Evolutionary conservation across 2,113 vertebrate genomes (phyloP).

Genomic region (Potamarius usumacintae): DNA sequence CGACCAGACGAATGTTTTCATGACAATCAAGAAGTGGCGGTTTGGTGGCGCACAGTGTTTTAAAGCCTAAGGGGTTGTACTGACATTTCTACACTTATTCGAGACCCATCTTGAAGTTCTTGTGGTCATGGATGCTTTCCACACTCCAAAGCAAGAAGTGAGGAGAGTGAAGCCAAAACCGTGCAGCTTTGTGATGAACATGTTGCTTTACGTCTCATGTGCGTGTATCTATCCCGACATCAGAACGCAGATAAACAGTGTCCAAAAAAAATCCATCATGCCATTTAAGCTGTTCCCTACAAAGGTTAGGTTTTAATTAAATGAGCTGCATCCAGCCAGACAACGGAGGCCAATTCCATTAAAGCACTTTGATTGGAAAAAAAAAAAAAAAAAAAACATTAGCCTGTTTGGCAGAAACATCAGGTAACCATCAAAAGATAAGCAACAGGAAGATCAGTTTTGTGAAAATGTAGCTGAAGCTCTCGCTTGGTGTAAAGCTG

Average conservation of each 20-base stretch:
- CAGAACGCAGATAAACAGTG: neutral
- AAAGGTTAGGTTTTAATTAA: neutral
- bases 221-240: neutral
- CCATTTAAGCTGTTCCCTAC: neutral
- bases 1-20: constrained; percentile 54
- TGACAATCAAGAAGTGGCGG: constrained; percentile 40
- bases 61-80: neutral
- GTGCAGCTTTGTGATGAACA: neutral
- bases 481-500: constrained; percentile 16
- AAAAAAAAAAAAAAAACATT: neutral
- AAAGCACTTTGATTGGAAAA: constrained; percentile 40
- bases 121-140: neutral
- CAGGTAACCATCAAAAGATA: neutral
- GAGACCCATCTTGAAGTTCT: neutral
- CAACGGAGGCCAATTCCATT: neutral
- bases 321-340: neutral
- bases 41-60: neutral
- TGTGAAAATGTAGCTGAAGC: constrained; percentile 12
- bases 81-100: neutral
- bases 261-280: neutral
- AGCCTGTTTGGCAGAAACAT: neutral
- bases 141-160: neutral
- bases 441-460: neutral
- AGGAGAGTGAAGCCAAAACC: neutral
- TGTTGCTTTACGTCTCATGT: neutral